These are phyloP conservation scores for Incurvaria masculella DNA, from an alignment of 2,888 invertebrate genomes.

Conservation along the genomic window DNA sequence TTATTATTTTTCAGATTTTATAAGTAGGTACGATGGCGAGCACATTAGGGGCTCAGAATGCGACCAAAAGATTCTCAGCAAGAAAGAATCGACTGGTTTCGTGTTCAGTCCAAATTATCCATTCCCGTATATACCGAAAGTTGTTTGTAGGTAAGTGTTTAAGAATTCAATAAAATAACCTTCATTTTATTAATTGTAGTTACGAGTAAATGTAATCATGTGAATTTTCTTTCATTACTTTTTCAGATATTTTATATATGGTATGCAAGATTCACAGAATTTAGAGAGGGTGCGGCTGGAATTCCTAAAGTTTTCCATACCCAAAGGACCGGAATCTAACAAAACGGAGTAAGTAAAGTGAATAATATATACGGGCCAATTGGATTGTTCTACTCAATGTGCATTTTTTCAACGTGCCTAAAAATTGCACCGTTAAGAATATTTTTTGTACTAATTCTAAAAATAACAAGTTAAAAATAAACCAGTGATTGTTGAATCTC, in stretches of 20 bases:
- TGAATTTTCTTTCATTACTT: neutral
- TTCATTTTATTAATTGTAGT: neutral
- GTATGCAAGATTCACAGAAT: conserved; percentile 95
- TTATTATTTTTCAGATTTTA: conserved; percentile 67
- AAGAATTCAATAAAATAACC: neutral
- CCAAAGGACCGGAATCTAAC: conserved; percentile 67
- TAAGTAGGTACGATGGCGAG: conserved; percentile 89
- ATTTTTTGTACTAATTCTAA: too few species aligned
- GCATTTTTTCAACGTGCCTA: too few species aligned
- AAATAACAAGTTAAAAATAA: too few species aligned
- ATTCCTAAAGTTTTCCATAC: conserved; percentile 88
- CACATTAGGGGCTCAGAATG: conserved; percentile 98
- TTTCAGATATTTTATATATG: conserved; percentile 91
- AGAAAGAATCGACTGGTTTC: conserved; percentile 87
- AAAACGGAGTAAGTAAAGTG: conserved; percentile 69
- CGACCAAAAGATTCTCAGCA: conserved; percentile 95
- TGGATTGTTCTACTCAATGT: too few species aligned
- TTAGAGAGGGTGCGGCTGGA: conserved; percentile 90
- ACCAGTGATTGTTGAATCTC: too few species aligned
- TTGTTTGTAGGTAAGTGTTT: conserved; percentile 77
- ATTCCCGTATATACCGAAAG: conserved; percentile 91
- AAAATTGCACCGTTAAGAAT: too few species aligned
- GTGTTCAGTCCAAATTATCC: conserved; percentile 97
- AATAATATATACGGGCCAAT: neutral
- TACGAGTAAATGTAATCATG: neutral